A percentile compares a stretch with the other conserved stretches of the same genome.
These are phyloP conservation scores for Emmelina monodactyla DNA, from an alignment of 2,888 invertebrate species.

Conservation along the genomic window DNA sequence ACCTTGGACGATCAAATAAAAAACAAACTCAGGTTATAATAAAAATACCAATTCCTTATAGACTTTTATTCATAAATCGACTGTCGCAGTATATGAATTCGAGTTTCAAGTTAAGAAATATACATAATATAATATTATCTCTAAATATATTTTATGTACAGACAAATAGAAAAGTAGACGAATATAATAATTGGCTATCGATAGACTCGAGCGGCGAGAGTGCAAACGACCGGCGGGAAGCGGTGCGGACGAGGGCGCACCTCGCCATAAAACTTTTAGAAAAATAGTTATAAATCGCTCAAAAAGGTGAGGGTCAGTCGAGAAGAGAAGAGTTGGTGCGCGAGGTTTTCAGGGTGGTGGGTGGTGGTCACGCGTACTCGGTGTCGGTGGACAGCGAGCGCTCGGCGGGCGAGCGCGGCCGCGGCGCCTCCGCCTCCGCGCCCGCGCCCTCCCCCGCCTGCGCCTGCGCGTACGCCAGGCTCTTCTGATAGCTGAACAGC, in stretches of 20 bases:
- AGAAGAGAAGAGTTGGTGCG: conserved; percentile 51
- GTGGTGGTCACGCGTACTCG: conserved; percentile 70
- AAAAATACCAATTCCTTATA: no score
- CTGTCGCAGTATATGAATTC: conserved; percentile 64
- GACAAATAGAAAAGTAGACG: conserved; percentile 66
- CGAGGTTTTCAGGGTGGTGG: conserved; percentile 22
- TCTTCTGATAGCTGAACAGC: conserved; percentile 83
- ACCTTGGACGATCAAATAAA: no score
- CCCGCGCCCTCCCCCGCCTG: conserved; percentile 60
- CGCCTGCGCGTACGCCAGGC: conserved; percentile 76
- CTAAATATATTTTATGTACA: conserved; percentile 67
- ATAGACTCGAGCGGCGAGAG: conserved; percentile 62
- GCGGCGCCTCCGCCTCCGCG: conserved; percentile 36
- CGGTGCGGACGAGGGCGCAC: conserved; percentile 63
- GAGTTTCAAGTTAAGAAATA: conserved; percentile 64
- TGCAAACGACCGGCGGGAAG: conserved; percentile 62
- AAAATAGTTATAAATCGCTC: conserved; percentile 65
- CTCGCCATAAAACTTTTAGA: conserved; percentile 65
- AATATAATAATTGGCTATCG: conserved; percentile 63
- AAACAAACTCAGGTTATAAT: no score
- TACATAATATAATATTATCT: conserved; percentile 61
- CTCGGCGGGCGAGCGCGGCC: conserved; percentile 62
- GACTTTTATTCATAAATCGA: conserved; percentile 63
- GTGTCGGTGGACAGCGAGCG: conserved; percentile 73
- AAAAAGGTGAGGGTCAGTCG: conserved; percentile 65